Evolutionary conservation across 2,888 invertebrate species (phyloP).

Genomic region (Scaptomyza tumidula): DNA sequence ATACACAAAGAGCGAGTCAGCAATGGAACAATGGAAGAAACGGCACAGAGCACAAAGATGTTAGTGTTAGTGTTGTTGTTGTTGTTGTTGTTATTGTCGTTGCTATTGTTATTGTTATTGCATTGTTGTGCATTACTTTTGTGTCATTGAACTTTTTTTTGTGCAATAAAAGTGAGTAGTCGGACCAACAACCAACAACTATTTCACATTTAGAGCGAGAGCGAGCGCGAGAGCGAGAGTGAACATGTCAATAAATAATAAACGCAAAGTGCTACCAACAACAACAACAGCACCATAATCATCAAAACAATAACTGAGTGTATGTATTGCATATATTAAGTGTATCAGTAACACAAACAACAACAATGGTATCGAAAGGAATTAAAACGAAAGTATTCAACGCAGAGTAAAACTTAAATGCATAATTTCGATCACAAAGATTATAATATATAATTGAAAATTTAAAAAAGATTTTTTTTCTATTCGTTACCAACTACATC

Average conservation of each 20-base stretch:
- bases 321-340: slow-evolving; percentile 33
- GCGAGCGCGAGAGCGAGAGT: slow-evolving; percentile 33
- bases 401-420: slow-evolving; percentile 34
- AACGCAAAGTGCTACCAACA: slow-evolving; percentile 36
- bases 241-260: slow-evolving; percentile 26
- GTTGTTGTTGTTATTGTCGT: slow-evolving; percentile 48
- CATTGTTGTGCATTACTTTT: slow-evolving; percentile 60
- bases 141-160: slow-evolving; percentile 78
- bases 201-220: slow-evolving; percentile 28
- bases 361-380: slow-evolving; percentile 16
- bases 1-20: slow-evolving; percentile 6
- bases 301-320: slow-evolving; percentile 45
- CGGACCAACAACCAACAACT: slow-evolving; percentile 39
- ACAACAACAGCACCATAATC: slow-evolving; percentile 44
- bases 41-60: slow-evolving; percentile 62
- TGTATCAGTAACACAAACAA: slow-evolving; percentile 40
- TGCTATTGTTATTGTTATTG: slow-evolving; percentile 43
- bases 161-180: slow-evolving; percentile 62
- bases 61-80: slow-evolving; percentile 54
- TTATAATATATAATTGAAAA: too few relatives aligned
- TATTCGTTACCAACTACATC: too few relatives aligned
- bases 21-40: slow-evolving; percentile 50
- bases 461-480: too few relatives aligned
- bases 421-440: neutral
- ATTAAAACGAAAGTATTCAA: slow-evolving; percentile 23